Evolutionary conservation across 2,888 invertebrate genomes (phyloP), one percentile per base, ranked within the genome.

Genomic region (Strigamia crassipes): DNA sequence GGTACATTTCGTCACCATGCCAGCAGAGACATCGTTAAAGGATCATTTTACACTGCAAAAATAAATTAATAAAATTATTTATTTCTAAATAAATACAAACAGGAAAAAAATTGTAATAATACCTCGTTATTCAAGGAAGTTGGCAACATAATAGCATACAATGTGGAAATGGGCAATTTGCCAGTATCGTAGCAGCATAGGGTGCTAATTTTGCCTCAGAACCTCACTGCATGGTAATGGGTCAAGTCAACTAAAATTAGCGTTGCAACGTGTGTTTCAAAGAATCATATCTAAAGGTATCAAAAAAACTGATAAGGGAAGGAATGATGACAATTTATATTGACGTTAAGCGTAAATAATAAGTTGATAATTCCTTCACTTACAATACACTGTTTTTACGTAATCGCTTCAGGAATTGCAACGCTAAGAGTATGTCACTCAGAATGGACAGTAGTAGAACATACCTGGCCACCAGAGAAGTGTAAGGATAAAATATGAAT

Each of bases 371-470:
- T 61, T 15, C 42, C 42, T 13, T 10, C 18, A 61, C n/a, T 61
- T 61, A 61, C 18, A 61, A n/a, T 66, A 1, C 5, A 21, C 61
- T 23, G 3, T 23, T 23, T 21, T 21, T 21, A 66, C 6, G 23
- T 18, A 66, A 12, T 66, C n/a, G 1, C 21, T 21, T 0, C 9
- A 66, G 12, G 12, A 66, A 21, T 66, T 66, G 46, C 46, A 46
- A 4, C 46, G 15, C 61, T 21, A 6, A 12, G 23, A 23, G 18
- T 18, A 66, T 66, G 61, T 66, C 61, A 23, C 18, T 66, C n/a
- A 66, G 61, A 21, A 66, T 66, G 61, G 61, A 66, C 61, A 66
- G 61, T 18, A 66, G 61, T 18, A 66, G 61, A 23, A 23, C 61
- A 21, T 21, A 66, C 21, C 21, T 66, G 12, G 61, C 61, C 1